Percentiles rank a stretch among this genome's conserved stretches.
Conservation (phyloP, 1,140 invertebrate genomes). For the Habropoda laboriosa region DNA sequence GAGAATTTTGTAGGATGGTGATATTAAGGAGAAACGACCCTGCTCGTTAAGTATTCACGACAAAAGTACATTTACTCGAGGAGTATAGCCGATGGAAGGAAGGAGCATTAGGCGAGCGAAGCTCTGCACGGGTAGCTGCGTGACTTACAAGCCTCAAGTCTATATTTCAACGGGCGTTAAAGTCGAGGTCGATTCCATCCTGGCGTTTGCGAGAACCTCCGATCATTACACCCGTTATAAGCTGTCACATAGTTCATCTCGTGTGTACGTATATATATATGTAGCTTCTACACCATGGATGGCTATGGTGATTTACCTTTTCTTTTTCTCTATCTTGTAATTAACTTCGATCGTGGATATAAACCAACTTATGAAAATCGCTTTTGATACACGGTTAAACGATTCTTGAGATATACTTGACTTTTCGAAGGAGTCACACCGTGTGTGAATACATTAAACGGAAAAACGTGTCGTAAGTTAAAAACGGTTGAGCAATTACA, state of each 20-base stretch:
- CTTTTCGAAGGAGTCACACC: too few relatives aligned
- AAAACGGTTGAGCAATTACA: too few relatives aligned
- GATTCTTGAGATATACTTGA: too few relatives aligned
- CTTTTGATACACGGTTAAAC: neutral
- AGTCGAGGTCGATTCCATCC: constrained; percentile 59
- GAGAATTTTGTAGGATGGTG: neutral
- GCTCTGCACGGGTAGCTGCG: constrained; percentile 16
- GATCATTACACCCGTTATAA: constrained; percentile 63
- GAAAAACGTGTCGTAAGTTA: too few relatives aligned
- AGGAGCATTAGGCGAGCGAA: constrained; percentile 1
- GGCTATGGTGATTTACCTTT: too few relatives aligned
- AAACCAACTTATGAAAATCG: constrained; percentile 6
- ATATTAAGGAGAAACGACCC: constrained; percentile 6
- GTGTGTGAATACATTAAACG: too few relatives aligned
- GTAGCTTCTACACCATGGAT: too few relatives aligned
- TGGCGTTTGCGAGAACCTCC: constrained; percentile 24
- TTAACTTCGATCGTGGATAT: constrained; percentile 7
- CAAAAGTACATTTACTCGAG: constrained; percentile 42
- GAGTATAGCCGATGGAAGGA: constrained; percentile 19
- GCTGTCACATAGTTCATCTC: constrained; percentile 63
- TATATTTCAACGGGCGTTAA: constrained; percentile 59
- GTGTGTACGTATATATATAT: too few relatives aligned
- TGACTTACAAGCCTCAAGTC: constrained; percentile 58
- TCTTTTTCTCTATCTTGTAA: constrained; percentile 30
- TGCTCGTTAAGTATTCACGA: constrained; percentile 27